phyloP scores from a whole-genome alignment of 2,797 vertebrate species.

The Phyllotis vaccarum region DNA sequence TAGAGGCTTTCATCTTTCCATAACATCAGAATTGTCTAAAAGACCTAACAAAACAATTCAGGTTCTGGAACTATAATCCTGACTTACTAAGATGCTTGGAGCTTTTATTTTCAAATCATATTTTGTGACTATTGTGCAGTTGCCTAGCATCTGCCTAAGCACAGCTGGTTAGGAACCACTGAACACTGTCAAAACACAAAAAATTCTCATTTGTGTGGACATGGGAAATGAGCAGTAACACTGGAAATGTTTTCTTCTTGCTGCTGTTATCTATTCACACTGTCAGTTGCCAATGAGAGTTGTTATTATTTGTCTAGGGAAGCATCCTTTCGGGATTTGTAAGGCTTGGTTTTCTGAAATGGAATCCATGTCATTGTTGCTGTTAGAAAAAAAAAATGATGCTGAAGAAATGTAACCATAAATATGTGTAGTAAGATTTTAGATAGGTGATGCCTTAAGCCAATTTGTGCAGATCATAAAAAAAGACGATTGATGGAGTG shows the following conservation, averaged over 20 bases:
- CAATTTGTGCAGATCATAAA: not conserved
- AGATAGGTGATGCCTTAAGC: not conserved
- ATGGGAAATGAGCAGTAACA: not conserved
- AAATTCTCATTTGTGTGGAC: slow-evolving; percentile 1
- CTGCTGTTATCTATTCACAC: not conserved
- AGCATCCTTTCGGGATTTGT: not conserved
- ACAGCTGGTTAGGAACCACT: slow-evolving; percentile 40
- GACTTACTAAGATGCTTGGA: slow-evolving; percentile 17
- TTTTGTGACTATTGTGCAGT: slow-evolving; percentile 8
- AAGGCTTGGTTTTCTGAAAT: not conserved
- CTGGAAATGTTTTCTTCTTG: not conserved
- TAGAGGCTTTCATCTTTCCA: not conserved
- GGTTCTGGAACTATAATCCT: not conserved
- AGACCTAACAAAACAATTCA: not conserved
- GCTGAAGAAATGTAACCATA: not conserved
- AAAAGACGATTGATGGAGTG: not conserved
- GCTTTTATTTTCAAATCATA: slow-evolving; percentile 4
- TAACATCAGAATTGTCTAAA: slow-evolving; percentile 12
- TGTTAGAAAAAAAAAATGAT: not conserved
- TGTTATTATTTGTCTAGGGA: slow-evolving; percentile 26
- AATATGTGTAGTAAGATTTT: not conserved
- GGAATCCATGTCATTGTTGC: not conserved
- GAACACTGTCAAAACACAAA: slow-evolving; percentile 7
- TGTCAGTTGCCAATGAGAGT: not conserved
- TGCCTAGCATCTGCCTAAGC: slow-evolving; percentile 23